Evolutionary conservation across 2,888 invertebrate species (phyloP), one percentile per base, ranked within the genome.

Genomic region (Caenorhabditis zanzibari): DNA sequence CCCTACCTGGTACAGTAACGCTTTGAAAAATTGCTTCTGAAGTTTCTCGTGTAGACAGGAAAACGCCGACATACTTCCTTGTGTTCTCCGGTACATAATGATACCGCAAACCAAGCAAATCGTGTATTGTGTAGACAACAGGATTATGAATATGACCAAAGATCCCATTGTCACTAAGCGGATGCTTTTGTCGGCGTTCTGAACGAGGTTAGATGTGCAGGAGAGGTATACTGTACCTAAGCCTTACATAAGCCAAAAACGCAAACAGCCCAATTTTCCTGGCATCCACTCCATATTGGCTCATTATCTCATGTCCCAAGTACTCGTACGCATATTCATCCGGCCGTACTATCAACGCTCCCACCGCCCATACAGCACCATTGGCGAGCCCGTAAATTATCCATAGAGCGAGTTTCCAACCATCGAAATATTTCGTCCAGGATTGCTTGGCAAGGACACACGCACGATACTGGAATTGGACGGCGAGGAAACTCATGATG

Each of bases 221-320:
- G 9, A 24, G 16, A 35, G 35, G n/a, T n/a, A n/a, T n/a, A n/a
- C n/a, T n/a, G n/a, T n/a, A n/a, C n/a, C n/a, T n/a, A n/a, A n/a
- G n/a, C 32, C 41, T 35, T 9, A 69, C 69, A 73, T 52, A 64
- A n/a, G 64, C 64, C n/a, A 74, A 10, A 0, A 56, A 22, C 0
- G 41, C 35, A 19, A 56, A 74, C 1, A 38, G 2, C 10, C 10
- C 61, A 9, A 77, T 49, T n/a, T 22, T 38, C 16, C 35, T 38
- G 0, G 63, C 54, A 10, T 61, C 54, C 1, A 77, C 69, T n/a
- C 77, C 61, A 44, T 77, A 77, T 2, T 47, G 14, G 6, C 16
- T 24, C 7, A 69, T 19, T 3, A 77, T 77, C 24, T 77, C 77
- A 5, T 47, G 22, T 54, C 63, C 35, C 22, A 77, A 6, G 38